These are phyloP conservation scores for Emydura subglobosa DNA, from an alignment of 2,113 vertebrate species.

Conservation along the genomic window DNA sequence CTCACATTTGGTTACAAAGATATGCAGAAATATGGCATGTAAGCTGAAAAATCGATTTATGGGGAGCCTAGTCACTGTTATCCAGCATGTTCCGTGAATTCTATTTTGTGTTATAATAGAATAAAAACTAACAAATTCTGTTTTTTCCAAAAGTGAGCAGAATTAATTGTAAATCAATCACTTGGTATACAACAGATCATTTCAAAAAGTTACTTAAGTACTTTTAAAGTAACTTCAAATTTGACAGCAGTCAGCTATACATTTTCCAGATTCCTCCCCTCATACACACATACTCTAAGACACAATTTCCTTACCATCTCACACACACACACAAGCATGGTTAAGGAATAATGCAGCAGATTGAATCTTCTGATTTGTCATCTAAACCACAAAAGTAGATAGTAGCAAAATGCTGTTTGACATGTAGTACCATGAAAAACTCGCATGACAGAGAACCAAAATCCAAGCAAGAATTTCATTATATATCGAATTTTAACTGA, in stretches of 20 bases:
- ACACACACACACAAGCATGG: background rate
- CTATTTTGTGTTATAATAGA: background rate
- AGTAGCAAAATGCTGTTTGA: slow-evolving; percentile 27
- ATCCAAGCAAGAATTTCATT: slow-evolving; percentile 48
- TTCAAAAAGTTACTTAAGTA: background rate
- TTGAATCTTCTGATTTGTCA: background rate
- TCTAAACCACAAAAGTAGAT: background rate
- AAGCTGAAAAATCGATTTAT: background rate
- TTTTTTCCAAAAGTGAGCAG: background rate
- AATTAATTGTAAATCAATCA: background rate
- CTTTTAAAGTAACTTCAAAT: background rate
- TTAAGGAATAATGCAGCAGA: background rate
- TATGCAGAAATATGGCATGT: accelerated
- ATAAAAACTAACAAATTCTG: too few relatives aligned
- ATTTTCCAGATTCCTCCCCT: background rate
- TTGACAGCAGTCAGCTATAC: background rate
- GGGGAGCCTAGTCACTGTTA: background rate
- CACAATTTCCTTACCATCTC: background rate
- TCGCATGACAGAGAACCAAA: slow-evolving; percentile 50
- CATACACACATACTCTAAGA: background rate
- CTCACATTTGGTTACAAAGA: background rate
- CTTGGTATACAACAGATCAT: background rate
- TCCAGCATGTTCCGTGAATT: background rate
- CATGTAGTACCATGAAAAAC: slow-evolving; percentile 33
- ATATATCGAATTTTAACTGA: background rate